phyloP scores from a whole-genome alignment of 2,113 vertebrate genomes.

The Misgurnus mizolepis region DNA sequence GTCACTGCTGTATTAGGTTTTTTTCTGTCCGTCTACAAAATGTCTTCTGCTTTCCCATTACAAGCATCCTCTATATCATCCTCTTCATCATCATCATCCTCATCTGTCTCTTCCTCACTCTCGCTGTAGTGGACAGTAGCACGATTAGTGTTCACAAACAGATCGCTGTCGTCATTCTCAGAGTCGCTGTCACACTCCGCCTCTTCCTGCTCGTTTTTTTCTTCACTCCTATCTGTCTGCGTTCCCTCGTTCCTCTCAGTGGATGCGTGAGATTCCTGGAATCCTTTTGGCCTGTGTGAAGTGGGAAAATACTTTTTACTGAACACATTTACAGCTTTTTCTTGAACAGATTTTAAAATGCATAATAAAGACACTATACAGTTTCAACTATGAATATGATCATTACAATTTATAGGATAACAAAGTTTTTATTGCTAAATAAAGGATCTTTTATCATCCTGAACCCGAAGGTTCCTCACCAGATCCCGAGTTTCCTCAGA shows the following conservation, averaged over 20 bases:
- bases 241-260: conserved; percentile 49
- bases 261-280: conserved; percentile 47
- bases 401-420: too few species aligned
- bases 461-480: conserved; percentile 67
- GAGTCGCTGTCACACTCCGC: conserved; percentile 65
- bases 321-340: background rate
- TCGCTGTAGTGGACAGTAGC: conserved; percentile 79
- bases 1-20: background rate
- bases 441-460: too few species aligned
- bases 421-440: too few species aligned
- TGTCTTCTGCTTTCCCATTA: background rate
- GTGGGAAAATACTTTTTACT: background rate
- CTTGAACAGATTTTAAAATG: background rate
- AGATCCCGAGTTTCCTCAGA: conserved; percentile 79
- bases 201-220: conserved; percentile 44
- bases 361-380: background rate
- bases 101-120: conserved; percentile 78
- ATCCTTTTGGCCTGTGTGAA: conserved; percentile 68
- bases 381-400: too few species aligned
- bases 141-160: conserved; percentile 91
- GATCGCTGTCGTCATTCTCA: conserved; percentile 81
- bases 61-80: conserved; percentile 37
- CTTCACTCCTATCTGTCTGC: conserved; percentile 38
- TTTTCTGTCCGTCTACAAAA: too few species aligned
- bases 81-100: conserved; percentile 59